Evolutionary conservation across 2,797 vertebrate species (phyloP), one percentile per base, ranked within the genome.

Genomic region (Euthynnus affinis): DNA sequence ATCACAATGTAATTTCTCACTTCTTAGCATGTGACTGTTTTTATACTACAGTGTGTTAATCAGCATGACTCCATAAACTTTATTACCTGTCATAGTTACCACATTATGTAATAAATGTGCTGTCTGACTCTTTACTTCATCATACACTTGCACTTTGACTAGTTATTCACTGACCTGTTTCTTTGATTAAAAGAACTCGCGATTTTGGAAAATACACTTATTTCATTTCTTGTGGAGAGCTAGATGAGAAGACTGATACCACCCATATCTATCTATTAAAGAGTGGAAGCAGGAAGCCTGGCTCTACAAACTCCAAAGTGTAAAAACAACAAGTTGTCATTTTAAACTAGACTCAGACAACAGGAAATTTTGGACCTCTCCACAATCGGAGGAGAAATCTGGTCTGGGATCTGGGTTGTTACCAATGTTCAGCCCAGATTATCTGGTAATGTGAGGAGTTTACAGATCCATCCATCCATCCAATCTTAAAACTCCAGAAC

Each of bases 1-100:
- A 77, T 76, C 20, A 66, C 5, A 64, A 51, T 17, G 7, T 0
- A 15, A 57, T 77, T 71, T 34, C 12, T 65, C 61, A 76, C 59
- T 52, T 44, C 17, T 46, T 71, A 34, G 20, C n/a, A n/a, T 53
- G 8, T 37, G n/a, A 27, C 32, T 51, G 22, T 55, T 62, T 52
- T 59, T 25, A 56, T 42, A n/a, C 46, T 29, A 22, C 15, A 20
- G 27, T 14, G 15, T 72, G 27, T 55, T 72, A 22, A 64, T 63
- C 32, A 2, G 40, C 9, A 13, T 9, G 46, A 64, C 25, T 64
- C 27, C 25, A 32, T 9, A 1, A 1, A 57, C 34, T 34, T 62
- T 14, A 56, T 61, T 20, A 52, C 29, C 12, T 20, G 22, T 59
- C 53, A 56, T 15, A 25, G 17, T 6, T n/a, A 72, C 12, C n/a